Base-by-base conservation (phyloP, 1,140 invertebrate genomes). In the Saccostrea echinata region DNA sequence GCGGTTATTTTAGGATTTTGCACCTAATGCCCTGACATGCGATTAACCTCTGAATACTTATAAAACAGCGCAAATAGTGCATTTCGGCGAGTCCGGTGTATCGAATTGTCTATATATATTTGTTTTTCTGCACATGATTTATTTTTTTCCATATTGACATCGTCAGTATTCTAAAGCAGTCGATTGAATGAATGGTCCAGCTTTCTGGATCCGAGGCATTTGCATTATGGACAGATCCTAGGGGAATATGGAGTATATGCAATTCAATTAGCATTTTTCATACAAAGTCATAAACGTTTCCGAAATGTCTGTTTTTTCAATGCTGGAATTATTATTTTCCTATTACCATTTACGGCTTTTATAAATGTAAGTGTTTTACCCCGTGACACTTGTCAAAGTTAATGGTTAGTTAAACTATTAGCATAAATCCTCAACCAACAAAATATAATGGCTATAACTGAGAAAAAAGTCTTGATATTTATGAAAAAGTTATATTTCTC, bases 231-330 rank as follows among this genome's bases (percentile, higher is more conserved):
- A 76, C 24, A 30, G 27, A 27, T 30, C 68, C 30, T 33, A 6
- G 13, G 68, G 68, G 68, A 76, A 43, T 27, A 13, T 30, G 68
- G 68, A 18, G 68, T 76, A 76, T 76, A 33, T 76, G 68, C 68
- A 33, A 76, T 76, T 76, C 68, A 76, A 76, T 76, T 76, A 76
- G 68, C 68, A 76, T 76, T 30, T 76, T 76, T 76, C 68, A 76
- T 76, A 76, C 24, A 76, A 30, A 16, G 68, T 30, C 68, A 76
- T 76, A 76, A 76, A 76, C 68, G 68, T 33, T 27, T 76, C 68
- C 2, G 27, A 30, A 76, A 30, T 33, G 24, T 16, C 68, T 27
- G 68, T 13, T 30, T 76, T 8, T 76, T 76, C 30, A 33, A 30
- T 76, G 68, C 24, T 27, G 24, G 16, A 30, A 33, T 33, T 30